Percentiles rank a stretch among this genome's conserved stretches.
Conservation (phyloP, 92 coral and sea anemone species). For the Heliopora coerulea region DNA sequence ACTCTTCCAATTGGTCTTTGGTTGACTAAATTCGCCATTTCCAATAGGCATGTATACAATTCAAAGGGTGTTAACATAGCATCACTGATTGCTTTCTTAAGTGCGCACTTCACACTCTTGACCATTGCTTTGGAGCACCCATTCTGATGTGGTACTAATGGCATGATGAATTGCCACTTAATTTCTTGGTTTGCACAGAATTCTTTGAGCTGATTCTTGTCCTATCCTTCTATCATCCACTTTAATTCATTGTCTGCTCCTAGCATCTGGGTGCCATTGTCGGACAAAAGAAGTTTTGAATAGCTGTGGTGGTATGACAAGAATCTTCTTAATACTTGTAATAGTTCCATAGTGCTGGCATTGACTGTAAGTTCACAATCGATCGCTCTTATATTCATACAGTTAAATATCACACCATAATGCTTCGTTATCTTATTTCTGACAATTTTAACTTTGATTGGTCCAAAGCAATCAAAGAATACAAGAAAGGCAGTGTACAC, state of each 20-base stretch:
- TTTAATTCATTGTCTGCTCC: slow-evolving; percentile 7
- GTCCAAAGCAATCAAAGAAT: slow-evolving; percentile 57
- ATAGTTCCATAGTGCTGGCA: slow-evolving; percentile 56
- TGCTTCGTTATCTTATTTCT: slow-evolving; percentile 55
- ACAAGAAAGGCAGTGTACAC: slow-evolving; percentile 55
- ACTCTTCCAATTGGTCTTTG: slow-evolving; percentile 59
- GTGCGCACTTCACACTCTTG: slow-evolving; percentile 18
- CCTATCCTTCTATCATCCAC: slow-evolving; percentile 5
- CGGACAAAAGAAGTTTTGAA: slow-evolving; percentile 10
- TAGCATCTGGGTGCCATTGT: slow-evolving; percentile 15
- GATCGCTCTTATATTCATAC: slow-evolving; percentile 53
- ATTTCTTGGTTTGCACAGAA: slow-evolving; percentile 31
- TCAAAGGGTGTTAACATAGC: slow-evolving; percentile 54
- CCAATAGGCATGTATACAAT: slow-evolving; percentile 52
- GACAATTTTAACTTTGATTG: slow-evolving; percentile 49
- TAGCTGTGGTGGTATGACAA: slow-evolving; percentile 47
- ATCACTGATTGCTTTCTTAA: slow-evolving; percentile 47
- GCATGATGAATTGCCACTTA: slow-evolving; percentile 42
- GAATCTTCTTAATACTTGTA: slow-evolving; percentile 60
- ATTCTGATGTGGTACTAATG: slow-evolving; percentile 31
- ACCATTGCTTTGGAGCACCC: slow-evolving; percentile 32
- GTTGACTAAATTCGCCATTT: slow-evolving; percentile 54
- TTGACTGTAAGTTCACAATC: slow-evolving; percentile 55
- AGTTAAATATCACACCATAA: slow-evolving; percentile 54
- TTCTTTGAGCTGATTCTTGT: background rate